These are phyloP conservation scores for Lordiphosa andalusiaca DNA, from an alignment of 2,888 invertebrate species.

Conservation along the genomic window DNA sequence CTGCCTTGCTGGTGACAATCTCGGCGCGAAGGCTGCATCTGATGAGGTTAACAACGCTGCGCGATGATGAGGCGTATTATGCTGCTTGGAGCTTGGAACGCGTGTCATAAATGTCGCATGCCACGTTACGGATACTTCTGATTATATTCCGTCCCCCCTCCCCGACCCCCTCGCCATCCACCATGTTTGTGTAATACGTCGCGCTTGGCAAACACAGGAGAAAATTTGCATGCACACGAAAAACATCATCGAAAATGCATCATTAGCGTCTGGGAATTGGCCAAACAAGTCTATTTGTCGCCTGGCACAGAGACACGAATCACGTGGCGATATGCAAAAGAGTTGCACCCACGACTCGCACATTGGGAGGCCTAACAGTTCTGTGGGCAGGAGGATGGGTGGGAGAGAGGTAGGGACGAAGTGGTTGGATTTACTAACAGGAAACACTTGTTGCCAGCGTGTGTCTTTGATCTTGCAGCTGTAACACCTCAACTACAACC, in stretches of 20 bases:
- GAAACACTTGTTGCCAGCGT: constrained; percentile 71
- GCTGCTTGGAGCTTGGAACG: constrained; percentile 46
- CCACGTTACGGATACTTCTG: constrained; percentile 72
- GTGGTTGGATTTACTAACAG: constrained; percentile 12
- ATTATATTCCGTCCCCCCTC: constrained; percentile 49
- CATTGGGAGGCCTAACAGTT: constrained; percentile 8
- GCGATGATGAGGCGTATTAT: constrained; percentile 71
- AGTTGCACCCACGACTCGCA: constrained; percentile 47
- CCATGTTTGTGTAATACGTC: constrained; percentile 29
- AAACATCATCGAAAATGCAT: constrained; percentile 73
- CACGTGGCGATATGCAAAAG: constrained; percentile 66
- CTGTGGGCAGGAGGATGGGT: neutral
- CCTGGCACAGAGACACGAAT: constrained; percentile 48
- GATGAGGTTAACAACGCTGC: constrained; percentile 64
- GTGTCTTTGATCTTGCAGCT: constrained; percentile 57
- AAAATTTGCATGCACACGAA: constrained; percentile 67
- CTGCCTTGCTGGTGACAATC: constrained; percentile 49
- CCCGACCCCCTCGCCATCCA: neutral
- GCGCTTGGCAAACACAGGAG: constrained; percentile 35
- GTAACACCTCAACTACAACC: constrained; percentile 25
- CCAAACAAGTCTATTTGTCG: constrained; percentile 75
- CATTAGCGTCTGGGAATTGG: constrained; percentile 75
- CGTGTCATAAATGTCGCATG: constrained; percentile 73
- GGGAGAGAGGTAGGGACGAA: neutral
- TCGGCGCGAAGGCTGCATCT: constrained; percentile 59